phyloP scores from a whole-genome alignment of 1,140 invertebrate genomes.

The Brevipalpus yothersi region DNA sequence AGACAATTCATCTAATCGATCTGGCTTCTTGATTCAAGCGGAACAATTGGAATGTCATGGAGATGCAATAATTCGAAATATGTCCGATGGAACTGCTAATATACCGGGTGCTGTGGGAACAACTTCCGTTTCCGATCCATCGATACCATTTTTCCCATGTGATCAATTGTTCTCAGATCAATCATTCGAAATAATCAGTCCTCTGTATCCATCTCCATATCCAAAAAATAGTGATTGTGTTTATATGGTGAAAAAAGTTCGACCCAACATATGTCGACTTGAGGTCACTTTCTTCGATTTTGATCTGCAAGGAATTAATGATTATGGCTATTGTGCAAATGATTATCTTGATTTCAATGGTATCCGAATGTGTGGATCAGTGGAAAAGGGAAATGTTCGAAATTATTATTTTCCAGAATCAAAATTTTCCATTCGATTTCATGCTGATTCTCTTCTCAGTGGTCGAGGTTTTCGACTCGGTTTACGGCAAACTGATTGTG shows the following conservation, averaged over 20 bases:
- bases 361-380: constrained; percentile 10
- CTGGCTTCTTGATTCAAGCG: constrained; percentile 13
- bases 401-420: constrained; percentile 4
- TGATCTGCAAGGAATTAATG: constrained; percentile 7
- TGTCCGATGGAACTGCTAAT: neutral
- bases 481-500: constrained; percentile 8
- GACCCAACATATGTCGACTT: constrained; percentile 11
- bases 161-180: constrained; percentile 10
- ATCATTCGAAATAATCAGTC: constrained; percentile 12
- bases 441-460: constrained; percentile 1
- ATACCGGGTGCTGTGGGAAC: neutral
- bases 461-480: constrained; percentile 4
- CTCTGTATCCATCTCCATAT: constrained; percentile 12
- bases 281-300: constrained; percentile 12
- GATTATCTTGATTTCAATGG: constrained; percentile 13
- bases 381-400: neutral
- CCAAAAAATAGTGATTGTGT: constrained; percentile 9
- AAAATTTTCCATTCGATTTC: constrained; percentile 5
- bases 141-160: constrained; percentile 2
- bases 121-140: neutral
- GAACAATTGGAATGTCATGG: constrained; percentile 14
- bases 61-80: constrained; percentile 5
- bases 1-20: constrained; percentile 10
- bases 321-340: constrained; percentile 6
- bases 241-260: constrained; percentile 2